Base-by-base conservation (phyloP, 2,888 invertebrate genomes). In the Odontothrips loti region DNA sequence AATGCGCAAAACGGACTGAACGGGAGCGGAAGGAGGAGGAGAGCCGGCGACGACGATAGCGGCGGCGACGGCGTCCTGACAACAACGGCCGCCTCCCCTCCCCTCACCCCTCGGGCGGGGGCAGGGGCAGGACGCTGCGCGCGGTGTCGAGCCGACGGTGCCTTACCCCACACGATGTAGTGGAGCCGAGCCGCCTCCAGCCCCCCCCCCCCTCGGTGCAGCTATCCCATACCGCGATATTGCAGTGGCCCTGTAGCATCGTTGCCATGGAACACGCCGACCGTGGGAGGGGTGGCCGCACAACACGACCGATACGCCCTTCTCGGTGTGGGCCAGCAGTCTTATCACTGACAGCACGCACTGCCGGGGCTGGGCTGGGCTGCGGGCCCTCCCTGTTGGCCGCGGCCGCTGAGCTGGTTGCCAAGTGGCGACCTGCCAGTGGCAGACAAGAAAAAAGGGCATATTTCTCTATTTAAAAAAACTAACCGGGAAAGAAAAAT, bases 201-300 rank as follows among this genome's bases (percentile, higher is more conserved):
- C 58, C 15, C 6, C 51, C 51, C 10, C 15, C 51, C 51, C 51
- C 51, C 51, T 12, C 51, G 15, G 51, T 68, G 68, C 68, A 75
- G 68, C 68, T 23, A 6, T 23, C 68, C 68, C n/a, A n/a, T n/a
- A n/a, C n/a, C 8, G 27, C 68, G 23, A 75, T 27, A 75, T 75
- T 75, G 68, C 68, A 75, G 68, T 75, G 68, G 27, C 68, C 68
- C 68, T 75, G 68, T n/a, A 11, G 68, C 10, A 23, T 23, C 68
- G 58, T 58, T 58, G n/a, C 58, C 58, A 58, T 58, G 58, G 58
- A 58, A n/a, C 58, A 27, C 27, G 68, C 27, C 12, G 68, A 10
- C 68, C 23, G 58, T 58, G 20, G 58, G 58, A 17, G 17, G 58
- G 58, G 58, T 15, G 58, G 58, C 20, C 58, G 20, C 12, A 8